Conservation (phyloP, 2,113 vertebrate genomes). For the Pterophyllum scalare region DNA sequence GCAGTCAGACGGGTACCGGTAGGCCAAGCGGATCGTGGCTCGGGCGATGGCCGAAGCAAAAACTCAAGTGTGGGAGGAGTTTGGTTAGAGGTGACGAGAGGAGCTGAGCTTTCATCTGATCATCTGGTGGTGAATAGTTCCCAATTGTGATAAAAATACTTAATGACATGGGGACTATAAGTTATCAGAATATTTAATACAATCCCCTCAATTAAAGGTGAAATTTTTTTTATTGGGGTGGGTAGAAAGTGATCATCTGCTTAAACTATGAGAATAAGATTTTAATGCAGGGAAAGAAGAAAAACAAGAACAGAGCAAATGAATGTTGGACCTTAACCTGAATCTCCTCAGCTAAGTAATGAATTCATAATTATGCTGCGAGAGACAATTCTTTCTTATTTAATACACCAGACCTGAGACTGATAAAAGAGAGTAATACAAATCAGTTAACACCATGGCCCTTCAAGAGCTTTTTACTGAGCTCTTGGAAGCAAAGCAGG, state of each 20-base stretch:
- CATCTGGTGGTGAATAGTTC: neutral
- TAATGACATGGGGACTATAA: neutral
- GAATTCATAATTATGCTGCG: neutral
- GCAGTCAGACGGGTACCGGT: too few species aligned
- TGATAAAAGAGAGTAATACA: constrained; percentile 9
- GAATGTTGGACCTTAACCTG: neutral
- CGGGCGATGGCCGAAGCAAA: too few species aligned
- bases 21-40: too few species aligned
- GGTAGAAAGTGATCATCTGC: neutral
- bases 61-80: too few species aligned
- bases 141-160: neutral
- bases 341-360: neutral
- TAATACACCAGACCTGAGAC: neutral
- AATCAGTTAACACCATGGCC: constrained; percentile 7
- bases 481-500: neutral
- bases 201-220: neutral
- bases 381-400: neutral
- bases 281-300: neutral
- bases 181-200: neutral
- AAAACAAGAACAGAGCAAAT: neutral
- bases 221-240: too few species aligned
- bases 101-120: too few species aligned
- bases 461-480: constrained; percentile 9
- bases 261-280: neutral
- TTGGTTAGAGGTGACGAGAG: too few species aligned